A percentile compares a stretch with the other conserved stretches of the same genome.
Conservation (phyloP, 2,888 invertebrate species). For the Cataglyphis cursor region DNA sequence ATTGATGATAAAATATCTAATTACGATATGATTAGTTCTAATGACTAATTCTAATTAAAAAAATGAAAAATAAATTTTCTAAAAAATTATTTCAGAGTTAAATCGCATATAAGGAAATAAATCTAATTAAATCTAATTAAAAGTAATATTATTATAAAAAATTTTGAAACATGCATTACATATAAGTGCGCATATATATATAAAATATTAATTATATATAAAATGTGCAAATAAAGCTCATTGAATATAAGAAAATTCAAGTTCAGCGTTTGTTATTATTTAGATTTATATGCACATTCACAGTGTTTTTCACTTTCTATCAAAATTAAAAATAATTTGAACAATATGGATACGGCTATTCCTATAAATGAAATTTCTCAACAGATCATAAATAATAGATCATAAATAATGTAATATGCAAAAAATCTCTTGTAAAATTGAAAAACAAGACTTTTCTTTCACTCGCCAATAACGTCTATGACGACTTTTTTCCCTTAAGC, state of each 20-base stretch:
- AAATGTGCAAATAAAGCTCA: not conserved
- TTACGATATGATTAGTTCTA: not conserved
- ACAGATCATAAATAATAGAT: not conserved
- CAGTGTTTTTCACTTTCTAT: not conserved
- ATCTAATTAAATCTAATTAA: not conserved
- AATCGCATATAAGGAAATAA: not conserved
- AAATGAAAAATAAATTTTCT: not conserved
- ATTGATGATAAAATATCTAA: not conserved
- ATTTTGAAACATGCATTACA: not conserved
- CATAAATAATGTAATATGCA: not conserved
- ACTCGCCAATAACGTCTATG: not conserved
- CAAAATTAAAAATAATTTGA: not conserved
- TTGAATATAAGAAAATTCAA: not conserved
- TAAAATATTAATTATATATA: too few relatives aligned
- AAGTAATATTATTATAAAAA: not conserved
- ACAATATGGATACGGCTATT: too few relatives aligned
- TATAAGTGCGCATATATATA: not conserved
- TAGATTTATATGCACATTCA: not conserved
- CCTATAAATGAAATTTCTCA: not conserved
- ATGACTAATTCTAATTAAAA: not conserved
- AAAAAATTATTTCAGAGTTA: not conserved
- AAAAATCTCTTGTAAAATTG: not conserved
- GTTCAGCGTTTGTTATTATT: not conserved
- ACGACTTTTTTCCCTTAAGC: not conserved
- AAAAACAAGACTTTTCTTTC: conserved; percentile 16